Evolutionary conservation across 2,888 invertebrate genomes (phyloP).

Genomic region (Leptinotarsa peninsularis): DNA sequence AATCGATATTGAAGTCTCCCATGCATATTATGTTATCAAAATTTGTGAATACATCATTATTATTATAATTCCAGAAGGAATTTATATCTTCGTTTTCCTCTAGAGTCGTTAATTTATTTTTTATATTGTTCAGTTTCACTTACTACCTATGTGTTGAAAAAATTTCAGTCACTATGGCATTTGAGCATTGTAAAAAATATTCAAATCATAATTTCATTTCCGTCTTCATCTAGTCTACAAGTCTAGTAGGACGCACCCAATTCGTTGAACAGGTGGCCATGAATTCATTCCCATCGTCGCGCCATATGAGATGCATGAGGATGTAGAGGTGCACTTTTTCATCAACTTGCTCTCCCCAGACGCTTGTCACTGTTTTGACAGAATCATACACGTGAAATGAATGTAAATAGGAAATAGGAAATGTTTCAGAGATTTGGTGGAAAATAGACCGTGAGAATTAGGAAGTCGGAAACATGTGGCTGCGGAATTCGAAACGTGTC

Average conservation of each 20-base stretch:
- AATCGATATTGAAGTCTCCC: no score
- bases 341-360: slow-evolving; percentile 24
- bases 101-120: no score
- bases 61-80: no score
- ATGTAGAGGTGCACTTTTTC: slow-evolving; percentile 34
- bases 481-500: slow-evolving; percentile 48
- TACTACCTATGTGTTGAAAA: no score
- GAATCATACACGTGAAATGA: slow-evolving; percentile 33
- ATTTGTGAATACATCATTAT: no score
- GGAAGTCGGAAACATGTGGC: slow-evolving; percentile 44
- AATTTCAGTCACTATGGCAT: no score
- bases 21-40: no score
- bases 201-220: background rate
- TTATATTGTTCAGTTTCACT: no score
- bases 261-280: slow-evolving; percentile 9
- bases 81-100: no score
- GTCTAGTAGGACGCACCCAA: background rate
- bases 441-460: slow-evolving; percentile 50
- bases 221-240: background rate
- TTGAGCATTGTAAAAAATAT: no score
- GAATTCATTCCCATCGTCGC: slow-evolving; percentile 14
- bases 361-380: slow-evolving; percentile 31
- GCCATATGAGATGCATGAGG: slow-evolving; percentile 32
- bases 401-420: slow-evolving; percentile 41
- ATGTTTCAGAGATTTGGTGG: slow-evolving; percentile 34